Evolutionary conservation across 2,888 invertebrate genomes (phyloP).

Genomic region (Nomada flava): DNA sequence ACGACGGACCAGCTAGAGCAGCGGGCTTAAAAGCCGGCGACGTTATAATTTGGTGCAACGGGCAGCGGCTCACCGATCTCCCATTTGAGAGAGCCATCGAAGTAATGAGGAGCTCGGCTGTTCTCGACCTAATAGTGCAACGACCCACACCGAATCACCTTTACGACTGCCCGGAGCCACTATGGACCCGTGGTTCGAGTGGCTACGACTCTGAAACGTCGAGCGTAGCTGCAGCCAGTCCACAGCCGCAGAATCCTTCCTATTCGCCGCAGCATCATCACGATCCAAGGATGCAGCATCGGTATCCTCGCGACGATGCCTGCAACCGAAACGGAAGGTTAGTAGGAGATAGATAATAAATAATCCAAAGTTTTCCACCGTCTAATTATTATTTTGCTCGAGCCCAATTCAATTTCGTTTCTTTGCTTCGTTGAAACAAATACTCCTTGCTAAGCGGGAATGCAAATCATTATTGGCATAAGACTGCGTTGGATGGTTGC

Average conservation of each 20-base stretch:
- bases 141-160: conserved; percentile 84
- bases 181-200: conserved; percentile 81
- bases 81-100: conserved; percentile 82
- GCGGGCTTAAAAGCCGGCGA: conserved; percentile 96
- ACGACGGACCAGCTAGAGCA: conserved; percentile 94
- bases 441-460: not conserved
- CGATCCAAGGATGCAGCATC: conserved; percentile 65
- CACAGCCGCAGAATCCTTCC: conserved; percentile 73
- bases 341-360: conserved; percentile 13
- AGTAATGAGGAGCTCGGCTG: conserved; percentile 80
- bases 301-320: conserved; percentile 70
- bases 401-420: not conserved
- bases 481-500: not conserved
- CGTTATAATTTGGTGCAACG: conserved; percentile 96
- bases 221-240: conserved; percentile 76
- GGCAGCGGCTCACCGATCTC: conserved; percentile 83
- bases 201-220: conserved; percentile 82
- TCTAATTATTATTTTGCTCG: not conserved
- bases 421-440: not conserved
- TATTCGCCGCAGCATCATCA: conserved; percentile 75
- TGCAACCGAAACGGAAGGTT: conserved; percentile 77
- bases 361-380: not conserved
- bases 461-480: too few relatives aligned
- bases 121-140: conserved; percentile 84
- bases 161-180: conserved; percentile 80